phyloP scores from a whole-genome alignment of 1,140 invertebrate genomes.

The Whitmania pigra region DNA sequence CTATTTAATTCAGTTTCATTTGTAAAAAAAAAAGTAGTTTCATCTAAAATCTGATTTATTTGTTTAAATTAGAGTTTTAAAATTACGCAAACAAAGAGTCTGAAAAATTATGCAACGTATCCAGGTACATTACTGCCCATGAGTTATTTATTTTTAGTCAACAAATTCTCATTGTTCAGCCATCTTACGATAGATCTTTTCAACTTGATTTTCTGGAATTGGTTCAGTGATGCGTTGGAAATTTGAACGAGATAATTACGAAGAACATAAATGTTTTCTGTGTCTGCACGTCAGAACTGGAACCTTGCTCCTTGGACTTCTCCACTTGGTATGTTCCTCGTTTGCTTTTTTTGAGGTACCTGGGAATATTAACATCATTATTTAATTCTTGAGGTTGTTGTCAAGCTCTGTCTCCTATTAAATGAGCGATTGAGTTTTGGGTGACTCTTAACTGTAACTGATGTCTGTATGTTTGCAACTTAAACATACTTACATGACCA shows the following conservation, averaged over 20 bases:
- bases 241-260: constrained; percentile 28
- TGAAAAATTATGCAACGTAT: no score
- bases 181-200: no score
- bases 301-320: constrained; percentile 63
- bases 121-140: no score
- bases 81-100: no score
- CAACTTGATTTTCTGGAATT: no score
- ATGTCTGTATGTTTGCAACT: neutral
- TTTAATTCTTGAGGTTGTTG: neutral
- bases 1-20: no score
- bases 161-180: no score
- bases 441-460: neutral
- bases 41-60: no score
- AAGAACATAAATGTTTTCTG: constrained; percentile 51
- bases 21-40: no score
- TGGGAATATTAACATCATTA: neutral
- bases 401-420: neutral
- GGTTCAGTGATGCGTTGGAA: constrained; percentile 21
- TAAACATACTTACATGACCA: no score
- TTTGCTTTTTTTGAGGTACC: neutral
- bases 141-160: no score
- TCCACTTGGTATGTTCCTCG: constrained; percentile 52
- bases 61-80: no score
- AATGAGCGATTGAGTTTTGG: neutral
- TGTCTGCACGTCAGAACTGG: constrained; percentile 70